A percentile compares a stretch with the other conserved stretches of the same genome.
Evolutionary conservation across 2,113 vertebrate species (phyloP).

Genomic region (Trochalopteron elliotii): DNA sequence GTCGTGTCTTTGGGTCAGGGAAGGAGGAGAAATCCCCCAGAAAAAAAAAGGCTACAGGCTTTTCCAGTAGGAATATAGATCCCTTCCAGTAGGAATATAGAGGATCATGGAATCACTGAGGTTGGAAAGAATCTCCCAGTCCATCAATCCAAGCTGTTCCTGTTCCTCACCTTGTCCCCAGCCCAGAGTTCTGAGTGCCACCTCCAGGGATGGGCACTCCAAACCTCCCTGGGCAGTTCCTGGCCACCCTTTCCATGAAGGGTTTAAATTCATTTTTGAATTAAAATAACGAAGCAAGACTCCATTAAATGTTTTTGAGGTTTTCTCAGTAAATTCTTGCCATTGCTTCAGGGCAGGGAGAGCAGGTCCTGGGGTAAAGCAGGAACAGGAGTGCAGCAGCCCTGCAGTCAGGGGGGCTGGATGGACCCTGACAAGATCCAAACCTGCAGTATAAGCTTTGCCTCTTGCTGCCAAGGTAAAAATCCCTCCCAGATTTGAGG

Average conservation of each 20-base stretch:
- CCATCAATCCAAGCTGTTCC: fast-evolving
- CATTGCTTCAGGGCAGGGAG: not conserved
- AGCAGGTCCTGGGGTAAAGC: not conserved
- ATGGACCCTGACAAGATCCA: not conserved
- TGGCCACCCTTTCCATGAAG: fast-evolving
- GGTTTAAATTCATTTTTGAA: not conserved
- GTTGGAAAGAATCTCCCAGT: not conserved
- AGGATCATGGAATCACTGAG: not conserved
- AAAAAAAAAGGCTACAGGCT: not conserved
- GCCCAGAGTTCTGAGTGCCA: not conserved
- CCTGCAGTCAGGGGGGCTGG: not conserved
- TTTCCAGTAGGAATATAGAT: not conserved
- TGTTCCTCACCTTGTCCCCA: fast-evolving
- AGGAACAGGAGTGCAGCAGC: not conserved
- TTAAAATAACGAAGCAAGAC: not conserved
- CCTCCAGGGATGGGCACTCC: not conserved
- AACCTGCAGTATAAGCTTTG: not conserved
- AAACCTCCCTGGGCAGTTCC: not conserved
- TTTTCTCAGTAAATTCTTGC: not conserved
- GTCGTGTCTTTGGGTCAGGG: not conserved
- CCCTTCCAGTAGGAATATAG: not conserved
- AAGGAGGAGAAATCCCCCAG: not conserved
- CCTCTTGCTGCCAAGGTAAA: not conserved
- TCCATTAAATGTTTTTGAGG: not conserved
- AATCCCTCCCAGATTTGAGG: not conserved